Conservation (phyloP, 2,888 invertebrate genomes). For the Saturnia pavonia region DNA sequence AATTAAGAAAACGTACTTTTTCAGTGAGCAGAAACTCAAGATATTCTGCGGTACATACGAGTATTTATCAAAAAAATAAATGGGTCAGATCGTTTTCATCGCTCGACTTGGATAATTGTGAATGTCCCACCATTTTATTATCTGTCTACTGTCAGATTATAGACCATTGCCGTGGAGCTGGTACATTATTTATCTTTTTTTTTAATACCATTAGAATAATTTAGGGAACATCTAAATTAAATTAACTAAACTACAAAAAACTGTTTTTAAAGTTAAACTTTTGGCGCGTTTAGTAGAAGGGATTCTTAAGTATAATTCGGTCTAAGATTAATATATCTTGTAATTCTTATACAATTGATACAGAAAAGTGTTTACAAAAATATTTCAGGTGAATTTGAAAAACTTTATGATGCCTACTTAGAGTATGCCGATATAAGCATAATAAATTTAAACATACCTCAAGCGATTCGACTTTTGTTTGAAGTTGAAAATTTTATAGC, state of each 20-base stretch:
- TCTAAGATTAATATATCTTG: not conserved
- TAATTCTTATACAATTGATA: not conserved
- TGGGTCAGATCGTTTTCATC: slow-evolving; percentile 71
- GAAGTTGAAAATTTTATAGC: slow-evolving; percentile 71
- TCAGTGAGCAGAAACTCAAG: slow-evolving; percentile 29
- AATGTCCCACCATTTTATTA: slow-evolving; percentile 80
- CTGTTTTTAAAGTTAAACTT: too few relatives aligned
- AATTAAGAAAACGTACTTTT: too few relatives aligned
- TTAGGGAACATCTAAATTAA: too few relatives aligned
- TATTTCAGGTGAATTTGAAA: slow-evolving; percentile 63
- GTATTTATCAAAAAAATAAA: slow-evolving; percentile 36
- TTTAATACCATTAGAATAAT: not conserved
- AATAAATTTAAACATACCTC: slow-evolving; percentile 78
- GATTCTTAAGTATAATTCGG: too few relatives aligned
- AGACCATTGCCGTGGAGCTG: slow-evolving; percentile 83
- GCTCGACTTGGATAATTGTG: slow-evolving; percentile 79
- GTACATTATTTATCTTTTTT: slow-evolving; percentile 43
- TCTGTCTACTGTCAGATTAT: slow-evolving; percentile 82
- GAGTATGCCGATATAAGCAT: slow-evolving; percentile 82
- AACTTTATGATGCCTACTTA: slow-evolving; percentile 78
- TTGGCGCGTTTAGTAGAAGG: too few relatives aligned
- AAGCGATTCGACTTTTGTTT: slow-evolving; percentile 77
- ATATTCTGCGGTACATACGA: slow-evolving; percentile 22
- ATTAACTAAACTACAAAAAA: too few relatives aligned
- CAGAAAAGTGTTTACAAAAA: not conserved